Conservation (phyloP, 64 coral and sea anemone species). For the Montipora cactus region DNA sequence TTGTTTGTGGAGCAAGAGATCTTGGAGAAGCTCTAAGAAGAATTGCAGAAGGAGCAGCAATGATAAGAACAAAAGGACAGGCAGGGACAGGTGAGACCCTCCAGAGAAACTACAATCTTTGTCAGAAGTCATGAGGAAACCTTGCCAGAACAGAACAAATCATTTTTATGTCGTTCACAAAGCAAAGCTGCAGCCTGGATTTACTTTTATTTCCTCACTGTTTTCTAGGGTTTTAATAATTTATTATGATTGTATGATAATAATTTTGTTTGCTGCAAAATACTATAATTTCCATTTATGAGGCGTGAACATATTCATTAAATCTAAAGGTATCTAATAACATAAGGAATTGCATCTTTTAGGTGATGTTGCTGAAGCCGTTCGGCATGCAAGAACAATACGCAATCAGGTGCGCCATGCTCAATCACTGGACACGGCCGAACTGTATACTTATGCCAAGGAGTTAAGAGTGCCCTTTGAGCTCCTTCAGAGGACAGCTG, state of each 20-base stretch:
- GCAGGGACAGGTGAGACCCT: slow-evolving; percentile 84
- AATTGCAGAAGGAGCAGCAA: slow-evolving; percentile 96
- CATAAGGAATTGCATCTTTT: neutral
- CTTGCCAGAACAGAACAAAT: too few species aligned
- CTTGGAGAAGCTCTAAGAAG: slow-evolving; percentile 95
- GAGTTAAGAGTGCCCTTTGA: slow-evolving; percentile 84
- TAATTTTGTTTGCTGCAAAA: neutral
- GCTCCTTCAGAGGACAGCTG: slow-evolving; percentile 84
- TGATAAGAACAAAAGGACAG: slow-evolving; percentile 97
- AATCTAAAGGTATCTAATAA: too few species aligned
- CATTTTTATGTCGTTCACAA: too few species aligned
- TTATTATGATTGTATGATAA: neutral
- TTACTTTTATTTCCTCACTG: too few species aligned
- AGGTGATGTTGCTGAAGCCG: slow-evolving; percentile 99
- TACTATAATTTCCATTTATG: neutral
- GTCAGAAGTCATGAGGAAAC: too few species aligned
- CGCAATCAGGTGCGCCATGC: slow-evolving; percentile 85
- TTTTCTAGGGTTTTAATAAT: neutral
- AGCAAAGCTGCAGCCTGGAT: too few species aligned
- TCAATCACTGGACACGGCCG: slow-evolving; percentile 85
- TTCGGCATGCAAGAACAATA: slow-evolving; percentile 92
- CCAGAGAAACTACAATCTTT: too few species aligned
- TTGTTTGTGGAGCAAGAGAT: slow-evolving; percentile 98
- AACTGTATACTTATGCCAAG: slow-evolving; percentile 94
- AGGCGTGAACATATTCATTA: neutral